These are phyloP conservation scores for Panagrolaimus sp. DNA, from an alignment of 1,140 invertebrate species.

Conservation along the genomic window DNA sequence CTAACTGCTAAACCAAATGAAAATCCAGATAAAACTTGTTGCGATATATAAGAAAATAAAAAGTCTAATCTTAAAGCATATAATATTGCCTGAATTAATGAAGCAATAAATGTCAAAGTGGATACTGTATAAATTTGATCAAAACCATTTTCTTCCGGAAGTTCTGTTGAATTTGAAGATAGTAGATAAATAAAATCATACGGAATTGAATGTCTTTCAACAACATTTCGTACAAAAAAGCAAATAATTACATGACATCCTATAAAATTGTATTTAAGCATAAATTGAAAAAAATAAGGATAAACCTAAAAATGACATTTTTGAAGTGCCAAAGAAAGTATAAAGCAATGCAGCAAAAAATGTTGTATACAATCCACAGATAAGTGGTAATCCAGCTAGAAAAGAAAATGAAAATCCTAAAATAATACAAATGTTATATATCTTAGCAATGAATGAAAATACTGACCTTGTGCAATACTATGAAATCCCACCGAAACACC, in stretches of 20 bases:
- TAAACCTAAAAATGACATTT: conserved; percentile 80
- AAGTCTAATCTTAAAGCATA: conserved; percentile 39
- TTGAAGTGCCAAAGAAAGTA: conserved; percentile 80
- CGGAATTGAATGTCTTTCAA: conserved; percentile 24
- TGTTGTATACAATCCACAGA: conserved; percentile 85
- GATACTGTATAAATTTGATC: conserved; percentile 14
- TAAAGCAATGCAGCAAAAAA: conserved; percentile 86
- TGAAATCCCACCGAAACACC: conserved; percentile 31
- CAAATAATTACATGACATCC: conserved; percentile 41
- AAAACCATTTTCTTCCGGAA: neutral
- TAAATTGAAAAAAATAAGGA: conserved; percentile 8
- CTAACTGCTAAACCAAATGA: conserved; percentile 34
- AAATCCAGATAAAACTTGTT: conserved; percentile 35
- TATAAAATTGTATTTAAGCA: conserved; percentile 14
- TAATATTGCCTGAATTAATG: conserved; percentile 30
- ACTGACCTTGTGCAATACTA: conserved; percentile 32
- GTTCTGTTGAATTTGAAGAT: conserved; percentile 3
- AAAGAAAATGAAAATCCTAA: conserved; percentile 84
- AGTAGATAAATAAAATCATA: conserved; percentile 17
- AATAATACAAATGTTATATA: conserved; percentile 20
- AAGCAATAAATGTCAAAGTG: conserved; percentile 28
- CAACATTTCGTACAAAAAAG: conserved; percentile 33
- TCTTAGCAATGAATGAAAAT: neutral
- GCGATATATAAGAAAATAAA: conserved; percentile 27
- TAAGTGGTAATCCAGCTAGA: conserved; percentile 75